Percentiles rank a stretch among this genome's conserved stretches.
Conservation (phyloP, 2,113 vertebrate genomes). For the Caracal caracal region DNA sequence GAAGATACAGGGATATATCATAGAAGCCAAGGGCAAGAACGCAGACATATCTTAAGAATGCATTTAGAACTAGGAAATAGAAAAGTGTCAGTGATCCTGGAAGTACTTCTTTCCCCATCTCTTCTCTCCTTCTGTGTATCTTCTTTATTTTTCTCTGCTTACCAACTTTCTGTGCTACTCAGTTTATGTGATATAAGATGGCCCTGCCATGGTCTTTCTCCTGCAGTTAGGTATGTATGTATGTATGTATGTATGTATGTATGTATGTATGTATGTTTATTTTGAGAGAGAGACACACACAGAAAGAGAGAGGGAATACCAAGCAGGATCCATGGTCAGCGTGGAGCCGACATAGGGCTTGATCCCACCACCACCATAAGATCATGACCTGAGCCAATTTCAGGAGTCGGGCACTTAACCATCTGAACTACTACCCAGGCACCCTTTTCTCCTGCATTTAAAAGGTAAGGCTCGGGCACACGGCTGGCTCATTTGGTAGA, state of each 20-base stretch:
- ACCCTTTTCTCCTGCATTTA: background rate
- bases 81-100: background rate
- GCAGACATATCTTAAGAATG: background rate
- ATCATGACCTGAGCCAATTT: no score
- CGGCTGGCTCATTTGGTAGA: background rate
- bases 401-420: no score
- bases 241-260: no score
- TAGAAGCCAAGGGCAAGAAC: background rate
- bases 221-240: background rate
- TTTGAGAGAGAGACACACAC: no score
- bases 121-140: background rate
- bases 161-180: background rate
- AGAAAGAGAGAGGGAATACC: no score
- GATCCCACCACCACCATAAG: no score
- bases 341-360: no score
- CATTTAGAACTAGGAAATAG: background rate
- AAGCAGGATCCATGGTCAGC: no score
- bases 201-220: background rate
- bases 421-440: no score
- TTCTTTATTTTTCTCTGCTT: slow-evolving; percentile 11
- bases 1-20: background rate
- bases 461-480: background rate
- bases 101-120: background rate
- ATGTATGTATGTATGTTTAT: no score
- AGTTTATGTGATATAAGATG: background rate